These are phyloP conservation scores for Sminthurinus aureus DNA, from an alignment of 2,888 invertebrate species.

Conservation along the genomic window DNA sequence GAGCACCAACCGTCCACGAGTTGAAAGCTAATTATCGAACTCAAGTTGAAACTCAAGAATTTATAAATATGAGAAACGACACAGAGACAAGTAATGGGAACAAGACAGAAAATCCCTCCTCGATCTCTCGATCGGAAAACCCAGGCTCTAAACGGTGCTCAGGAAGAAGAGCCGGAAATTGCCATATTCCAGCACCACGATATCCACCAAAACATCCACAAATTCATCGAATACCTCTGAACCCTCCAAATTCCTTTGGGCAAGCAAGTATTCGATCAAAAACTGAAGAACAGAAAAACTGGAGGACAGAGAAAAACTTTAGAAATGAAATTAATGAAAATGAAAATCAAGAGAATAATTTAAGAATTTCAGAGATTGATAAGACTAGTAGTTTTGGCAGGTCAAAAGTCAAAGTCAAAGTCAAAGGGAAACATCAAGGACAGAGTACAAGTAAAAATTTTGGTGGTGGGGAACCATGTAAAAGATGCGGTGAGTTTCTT, in stretches of 20 bases:
- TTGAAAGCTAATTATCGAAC: too few relatives aligned
- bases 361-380: too few relatives aligned
- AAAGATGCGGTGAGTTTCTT: constrained; percentile 46
- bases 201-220: neutral
- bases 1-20: too few relatives aligned
- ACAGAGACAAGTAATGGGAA: too few relatives aligned
- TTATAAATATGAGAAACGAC: too few relatives aligned
- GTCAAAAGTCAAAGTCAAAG: neutral
- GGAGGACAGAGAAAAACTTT: too few relatives aligned
- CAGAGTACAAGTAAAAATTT: neutral
- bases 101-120: too few relatives aligned
- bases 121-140: too few relatives aligned
- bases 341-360: too few relatives aligned
- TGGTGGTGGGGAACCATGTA: constrained; percentile 45
- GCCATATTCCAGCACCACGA: neutral
- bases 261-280: too few relatives aligned
- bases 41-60: too few relatives aligned
- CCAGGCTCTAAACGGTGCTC: neutral
- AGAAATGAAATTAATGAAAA: neutral
- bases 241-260: neutral
- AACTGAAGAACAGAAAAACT: too few relatives aligned
- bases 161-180: neutral
- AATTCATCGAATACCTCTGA: neutral
- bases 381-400: neutral
- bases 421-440: neutral